Evolutionary conservation across 2,797 vertebrate species (phyloP), one percentile per base, ranked within the genome.

Genomic region (Tragopan temminckii): DNA sequence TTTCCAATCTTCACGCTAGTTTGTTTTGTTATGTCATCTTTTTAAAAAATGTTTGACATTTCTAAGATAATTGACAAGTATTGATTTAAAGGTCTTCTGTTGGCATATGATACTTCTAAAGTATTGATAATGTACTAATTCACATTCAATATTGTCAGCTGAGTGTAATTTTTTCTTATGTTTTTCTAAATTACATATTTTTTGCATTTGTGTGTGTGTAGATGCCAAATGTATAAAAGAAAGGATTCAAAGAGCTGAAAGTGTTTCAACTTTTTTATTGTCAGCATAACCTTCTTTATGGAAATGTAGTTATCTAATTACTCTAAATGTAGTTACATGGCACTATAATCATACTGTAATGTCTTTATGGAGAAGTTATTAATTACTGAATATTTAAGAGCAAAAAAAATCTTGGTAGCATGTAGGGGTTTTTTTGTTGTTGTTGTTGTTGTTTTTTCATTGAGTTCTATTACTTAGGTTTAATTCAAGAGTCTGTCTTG

Each of bases 381-480:
- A 53, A n/a, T 52, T 53, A 53, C 48, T 66, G 19, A 12, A 66
- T 53, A 40, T 46, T 42, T 53, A 25, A 61, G 53, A 80, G 23
- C 5, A 7, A 1, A 15, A 7, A 7, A 10, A 53, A 31, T 7
- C 11, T 18, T 38, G 5, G 6, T 45, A 33, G 9, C 1, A 1
- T n/a, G 48, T 62, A 55, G 20, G n/a, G n/a, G n/a, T n/a, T n/a
- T 55, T 69, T 13, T 7, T 11, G 13, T 24, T 48, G 24, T 24
- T 48, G 13, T 25, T 25, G 7, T 8, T 35, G 9, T 24, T 7
- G 38, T 38, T 38, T 38, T 25, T 57, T 50, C 17, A 18, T 11
- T n/a, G 9, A 63, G 6, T 63, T 70, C 14, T 57, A 20, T 43
- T 43, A 5, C 12, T 57, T 58, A 31, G 17, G 31, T 21, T 62